Evolutionary conservation across 2,113 vertebrate species (phyloP).

Genomic region (Solea senegalensis): DNA sequence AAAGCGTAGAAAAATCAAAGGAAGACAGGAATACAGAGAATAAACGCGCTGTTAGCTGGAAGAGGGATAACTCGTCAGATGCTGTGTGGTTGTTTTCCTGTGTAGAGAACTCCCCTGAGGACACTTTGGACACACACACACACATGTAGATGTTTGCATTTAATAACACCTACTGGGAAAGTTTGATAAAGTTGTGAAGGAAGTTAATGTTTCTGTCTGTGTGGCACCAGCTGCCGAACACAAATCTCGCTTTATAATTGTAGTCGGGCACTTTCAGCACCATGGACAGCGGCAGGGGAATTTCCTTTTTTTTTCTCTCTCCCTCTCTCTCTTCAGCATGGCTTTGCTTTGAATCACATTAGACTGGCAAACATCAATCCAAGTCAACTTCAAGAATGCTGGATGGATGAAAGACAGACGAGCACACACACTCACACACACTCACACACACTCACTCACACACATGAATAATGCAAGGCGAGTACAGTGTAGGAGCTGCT

Average conservation of each 20-base stretch:
- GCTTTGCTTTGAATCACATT: neutral
- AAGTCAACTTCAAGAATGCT: too few relatives aligned
- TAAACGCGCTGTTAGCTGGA: conserved; percentile 63
- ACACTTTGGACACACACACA: conserved; percentile 45
- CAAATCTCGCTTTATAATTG: too few relatives aligned
- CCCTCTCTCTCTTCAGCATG: neutral
- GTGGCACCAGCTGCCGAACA: neutral
- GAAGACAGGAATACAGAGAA: conserved; percentile 34
- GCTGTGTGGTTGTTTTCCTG: conserved; percentile 62
- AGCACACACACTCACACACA: neutral
- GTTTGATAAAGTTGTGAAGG: neutral
- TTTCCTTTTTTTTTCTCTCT: neutral
- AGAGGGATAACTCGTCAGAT: conserved; percentile 75
- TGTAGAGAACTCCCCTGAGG: conserved; percentile 70
- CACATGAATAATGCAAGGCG: neutral
- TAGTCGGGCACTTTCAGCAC: conserved; percentile 26
- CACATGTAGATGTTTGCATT: conserved; percentile 34
- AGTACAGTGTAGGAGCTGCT: neutral
- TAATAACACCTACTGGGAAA: neutral
- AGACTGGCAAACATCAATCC: too few relatives aligned
- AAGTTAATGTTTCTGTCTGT: neutral
- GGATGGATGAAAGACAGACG: too few relatives aligned
- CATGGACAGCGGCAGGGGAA: neutral
- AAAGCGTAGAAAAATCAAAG: neutral
- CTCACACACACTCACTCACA: neutral